Conservation (phyloP, 2,888 invertebrate genomes). For the Unio pictorum region DNA sequence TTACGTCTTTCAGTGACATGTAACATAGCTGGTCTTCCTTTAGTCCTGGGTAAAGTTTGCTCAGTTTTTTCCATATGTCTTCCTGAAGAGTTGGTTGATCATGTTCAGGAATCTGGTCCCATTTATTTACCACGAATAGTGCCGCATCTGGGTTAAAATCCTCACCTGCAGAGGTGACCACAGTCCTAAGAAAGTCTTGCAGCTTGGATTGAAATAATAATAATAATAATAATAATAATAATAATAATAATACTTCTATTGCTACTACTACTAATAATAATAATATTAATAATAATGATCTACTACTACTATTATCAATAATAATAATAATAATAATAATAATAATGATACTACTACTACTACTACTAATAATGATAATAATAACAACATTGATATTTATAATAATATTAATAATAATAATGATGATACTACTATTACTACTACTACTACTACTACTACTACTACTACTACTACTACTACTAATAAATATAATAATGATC, state of each 20-base stretch:
- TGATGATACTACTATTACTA: too few species aligned
- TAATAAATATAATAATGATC: too few species aligned
- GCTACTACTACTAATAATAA: too few species aligned
- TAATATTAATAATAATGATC: too few species aligned
- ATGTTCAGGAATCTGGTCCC: conserved; percentile 52
- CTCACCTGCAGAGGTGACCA: conserved; percentile 42
- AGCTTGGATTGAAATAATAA: conserved; percentile 31
- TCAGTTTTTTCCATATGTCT: conserved; percentile 41
- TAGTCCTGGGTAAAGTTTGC: conserved; percentile 47
- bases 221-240: background rate
- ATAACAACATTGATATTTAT: too few species aligned
- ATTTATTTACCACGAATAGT: conserved; percentile 64
- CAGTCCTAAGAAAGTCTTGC: conserved; percentile 48
- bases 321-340: too few species aligned
- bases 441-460: too few species aligned
- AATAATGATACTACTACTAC: too few species aligned
- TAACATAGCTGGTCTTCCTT: conserved; percentile 49
- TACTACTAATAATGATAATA: too few species aligned
- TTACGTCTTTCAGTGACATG: conserved; percentile 49
- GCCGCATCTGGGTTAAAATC: conserved; percentile 59
- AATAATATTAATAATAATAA: too few species aligned
- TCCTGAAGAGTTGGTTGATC: conserved; percentile 49
- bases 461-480: too few species aligned
- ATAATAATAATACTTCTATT: background rate
- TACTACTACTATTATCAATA: too few species aligned